These are phyloP conservation scores for Arbacia lixula DNA, from an alignment of 53 echinoderm and acorn worm genomes.

Conservation along the genomic window DNA sequence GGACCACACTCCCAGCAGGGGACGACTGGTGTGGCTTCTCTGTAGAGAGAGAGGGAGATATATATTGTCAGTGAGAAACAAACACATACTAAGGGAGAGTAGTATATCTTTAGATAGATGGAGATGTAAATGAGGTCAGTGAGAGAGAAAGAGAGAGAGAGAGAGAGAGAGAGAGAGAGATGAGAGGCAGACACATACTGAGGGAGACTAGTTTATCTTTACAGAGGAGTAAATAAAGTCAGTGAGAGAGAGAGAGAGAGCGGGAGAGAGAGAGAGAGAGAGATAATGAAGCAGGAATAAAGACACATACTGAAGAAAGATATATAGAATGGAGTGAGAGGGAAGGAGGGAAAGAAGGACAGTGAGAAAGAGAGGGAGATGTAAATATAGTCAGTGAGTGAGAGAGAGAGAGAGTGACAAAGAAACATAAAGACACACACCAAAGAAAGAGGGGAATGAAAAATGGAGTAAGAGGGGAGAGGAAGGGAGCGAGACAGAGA, in stretches of 20 bases:
- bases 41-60: neutral
- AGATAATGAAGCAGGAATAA: neutral
- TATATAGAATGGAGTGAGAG: neutral
- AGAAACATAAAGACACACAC: neutral
- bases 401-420: neutral
- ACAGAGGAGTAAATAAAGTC: too few relatives aligned
- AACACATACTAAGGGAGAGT: too few relatives aligned
- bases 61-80: neutral
- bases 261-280: neutral
- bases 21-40: constrained; percentile 42
- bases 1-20: constrained; percentile 46
- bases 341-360: neutral
- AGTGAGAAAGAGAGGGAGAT: neutral
- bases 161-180: neutral
- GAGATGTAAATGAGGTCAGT: too few relatives aligned
- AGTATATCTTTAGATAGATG: too few relatives aligned
- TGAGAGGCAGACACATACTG: neutral
- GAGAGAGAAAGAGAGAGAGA: neutral
- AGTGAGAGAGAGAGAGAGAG: neutral
- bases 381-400: neutral
- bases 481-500: neutral
- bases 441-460: neutral
- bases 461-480: neutral
- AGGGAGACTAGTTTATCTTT: too few relatives aligned
- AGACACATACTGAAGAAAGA: neutral